Evolutionary conservation across 2,888 invertebrate genomes (phyloP).

Genomic region (Odontocolon sp.): DNA sequence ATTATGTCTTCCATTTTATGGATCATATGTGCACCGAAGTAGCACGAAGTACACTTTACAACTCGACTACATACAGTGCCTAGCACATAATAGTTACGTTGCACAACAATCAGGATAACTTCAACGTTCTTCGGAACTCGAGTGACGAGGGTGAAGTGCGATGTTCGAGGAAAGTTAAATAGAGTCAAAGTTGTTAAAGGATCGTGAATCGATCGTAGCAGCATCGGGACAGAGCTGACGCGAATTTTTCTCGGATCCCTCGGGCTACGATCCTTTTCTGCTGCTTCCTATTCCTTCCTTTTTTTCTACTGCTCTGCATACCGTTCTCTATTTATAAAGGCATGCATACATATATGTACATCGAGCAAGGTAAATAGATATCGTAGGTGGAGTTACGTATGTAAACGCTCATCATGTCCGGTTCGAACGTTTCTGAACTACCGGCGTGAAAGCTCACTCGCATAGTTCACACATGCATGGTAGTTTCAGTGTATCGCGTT

Average conservation of each 20-base stretch:
- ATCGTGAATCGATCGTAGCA: background rate
- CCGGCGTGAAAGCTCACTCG: constrained; percentile 31
- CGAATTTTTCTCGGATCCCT: background rate
- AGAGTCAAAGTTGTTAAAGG: background rate
- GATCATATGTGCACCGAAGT: constrained; percentile 1
- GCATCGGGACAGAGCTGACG: background rate
- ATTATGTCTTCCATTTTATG: background rate
- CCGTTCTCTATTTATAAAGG: background rate
- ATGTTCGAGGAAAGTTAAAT: background rate
- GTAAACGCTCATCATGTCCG: constrained; percentile 28
- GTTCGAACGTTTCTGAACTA: constrained; percentile 37
- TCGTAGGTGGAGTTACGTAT: background rate
- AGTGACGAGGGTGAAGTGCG: background rate
- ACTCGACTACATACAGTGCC: too few species aligned
- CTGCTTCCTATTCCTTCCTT: background rate
- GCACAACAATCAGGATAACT: background rate
- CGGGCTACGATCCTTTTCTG: background rate
- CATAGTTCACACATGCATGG: constrained; percentile 28
- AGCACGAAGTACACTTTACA: background rate
- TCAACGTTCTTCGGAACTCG: background rate
- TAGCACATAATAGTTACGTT: too few species aligned
- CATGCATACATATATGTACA: background rate
- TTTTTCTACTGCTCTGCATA: background rate
- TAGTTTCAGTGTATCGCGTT: too few species aligned
- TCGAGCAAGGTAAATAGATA: background rate